These are phyloP conservation scores for Peromyscus nudipes DNA, from an alignment of 2,797 vertebrate species.

Conservation along the genomic window DNA sequence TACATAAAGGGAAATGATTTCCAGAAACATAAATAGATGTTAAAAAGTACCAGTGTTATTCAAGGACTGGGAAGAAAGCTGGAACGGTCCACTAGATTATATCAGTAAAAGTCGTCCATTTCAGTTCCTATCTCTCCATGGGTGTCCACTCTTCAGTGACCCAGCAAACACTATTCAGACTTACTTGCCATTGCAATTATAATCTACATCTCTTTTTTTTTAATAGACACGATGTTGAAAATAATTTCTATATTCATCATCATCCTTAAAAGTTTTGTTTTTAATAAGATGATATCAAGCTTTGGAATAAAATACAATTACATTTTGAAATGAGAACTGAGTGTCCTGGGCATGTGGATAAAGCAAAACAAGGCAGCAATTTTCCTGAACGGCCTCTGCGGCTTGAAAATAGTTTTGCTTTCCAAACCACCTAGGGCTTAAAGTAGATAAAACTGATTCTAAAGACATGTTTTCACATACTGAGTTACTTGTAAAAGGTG, in stretches of 20 bases:
- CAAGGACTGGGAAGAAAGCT: neutral
- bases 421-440: neutral
- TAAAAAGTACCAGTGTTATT: neutral
- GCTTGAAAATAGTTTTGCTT: slow-evolving; percentile 3
- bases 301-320: slow-evolving; percentile 1
- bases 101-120: neutral
- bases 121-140: neutral
- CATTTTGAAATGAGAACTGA: neutral
- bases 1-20: neutral
- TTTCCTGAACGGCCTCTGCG: neutral
- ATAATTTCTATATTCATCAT: neutral
- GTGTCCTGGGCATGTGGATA: neutral
- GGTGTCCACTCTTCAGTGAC: no score
- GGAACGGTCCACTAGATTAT: neutral
- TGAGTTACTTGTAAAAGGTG: neutral
- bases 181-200: neutral
- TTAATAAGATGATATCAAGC: neutral
- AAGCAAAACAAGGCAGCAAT: neutral
- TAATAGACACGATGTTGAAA: neutral
- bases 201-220: neutral
- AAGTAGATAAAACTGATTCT: neutral
- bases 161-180: neutral
- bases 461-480: neutral
- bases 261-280: neutral
- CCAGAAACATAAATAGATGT: neutral